A percentile compares a stretch with the other conserved stretches of the same genome.
Evolutionary conservation across 2,113 vertebrate species (phyloP).

Genomic region (Ardeotis arabs): DNA sequence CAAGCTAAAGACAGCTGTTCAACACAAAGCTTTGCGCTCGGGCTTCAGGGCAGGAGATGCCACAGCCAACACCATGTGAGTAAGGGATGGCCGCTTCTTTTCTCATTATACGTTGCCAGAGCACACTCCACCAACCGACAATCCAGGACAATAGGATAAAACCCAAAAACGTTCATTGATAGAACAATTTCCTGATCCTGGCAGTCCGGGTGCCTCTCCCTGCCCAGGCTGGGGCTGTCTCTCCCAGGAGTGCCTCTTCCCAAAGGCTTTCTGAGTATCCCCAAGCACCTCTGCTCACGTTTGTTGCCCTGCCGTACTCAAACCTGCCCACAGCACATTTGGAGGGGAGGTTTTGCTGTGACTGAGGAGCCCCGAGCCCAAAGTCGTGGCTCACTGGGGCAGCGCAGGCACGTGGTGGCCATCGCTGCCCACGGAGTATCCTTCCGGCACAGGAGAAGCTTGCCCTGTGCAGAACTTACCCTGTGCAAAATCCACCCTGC

Average conservation of each 20-base stretch:
- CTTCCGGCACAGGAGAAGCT: background rate
- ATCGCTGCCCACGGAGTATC: background rate
- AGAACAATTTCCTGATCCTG: background rate
- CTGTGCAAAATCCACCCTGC: rapidly evolving
- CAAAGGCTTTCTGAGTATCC: background rate
- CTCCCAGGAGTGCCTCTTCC: background rate
- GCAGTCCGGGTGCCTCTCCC: background rate
- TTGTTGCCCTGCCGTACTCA: background rate
- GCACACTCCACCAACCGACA: background rate
- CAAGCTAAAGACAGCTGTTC: background rate
- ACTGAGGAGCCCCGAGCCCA: background rate
- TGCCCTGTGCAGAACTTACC: background rate
- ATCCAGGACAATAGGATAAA: background rate
- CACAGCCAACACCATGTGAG: rapidly evolving
- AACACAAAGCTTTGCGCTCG: background rate
- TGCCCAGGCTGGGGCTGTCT: background rate
- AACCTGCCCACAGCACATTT: background rate
- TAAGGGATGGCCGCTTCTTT: background rate
- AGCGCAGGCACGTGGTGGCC: rapidly evolving
- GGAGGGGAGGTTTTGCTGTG: background rate
- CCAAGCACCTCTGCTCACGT: rapidly evolving
- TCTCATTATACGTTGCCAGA: background rate
- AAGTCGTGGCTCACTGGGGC: background rate
- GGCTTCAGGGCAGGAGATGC: background rate
- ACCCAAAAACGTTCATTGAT: rapidly evolving